Conservation (phyloP, 2,888 invertebrate species). For the Cantharis lateralis region DNA sequence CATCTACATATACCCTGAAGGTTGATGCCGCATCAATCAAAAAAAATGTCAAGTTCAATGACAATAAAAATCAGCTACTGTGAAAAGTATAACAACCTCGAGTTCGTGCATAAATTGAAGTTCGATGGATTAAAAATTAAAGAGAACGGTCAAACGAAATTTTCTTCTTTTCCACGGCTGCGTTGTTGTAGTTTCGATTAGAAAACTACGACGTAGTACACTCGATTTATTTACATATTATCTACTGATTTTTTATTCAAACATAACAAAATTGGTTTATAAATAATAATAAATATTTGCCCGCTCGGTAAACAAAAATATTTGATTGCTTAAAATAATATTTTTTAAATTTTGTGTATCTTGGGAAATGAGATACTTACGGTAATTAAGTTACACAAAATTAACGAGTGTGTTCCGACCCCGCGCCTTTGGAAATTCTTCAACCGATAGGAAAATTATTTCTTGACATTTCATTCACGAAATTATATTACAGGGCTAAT, state of each 20-base stretch:
- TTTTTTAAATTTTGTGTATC: neutral
- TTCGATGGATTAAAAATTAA: neutral
- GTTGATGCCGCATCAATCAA: neutral
- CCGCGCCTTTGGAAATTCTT: neutral
- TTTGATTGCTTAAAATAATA: neutral
- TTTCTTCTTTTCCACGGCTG: neutral
- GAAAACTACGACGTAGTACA: neutral
- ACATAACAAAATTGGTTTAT: too few relatives aligned
- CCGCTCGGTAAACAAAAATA: too few relatives aligned
- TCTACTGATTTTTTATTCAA: too few relatives aligned
- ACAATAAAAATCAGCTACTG: slow-evolving; percentile 2
- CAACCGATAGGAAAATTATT: neutral
- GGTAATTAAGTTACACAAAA: neutral
- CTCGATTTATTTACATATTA: too few relatives aligned
- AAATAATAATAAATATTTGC: too few relatives aligned
- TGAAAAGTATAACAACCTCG: slow-evolving; percentile 1
- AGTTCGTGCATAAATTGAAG: slow-evolving; percentile 9
- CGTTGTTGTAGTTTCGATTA: neutral
- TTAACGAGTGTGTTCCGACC: neutral
- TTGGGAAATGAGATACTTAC: too few relatives aligned
- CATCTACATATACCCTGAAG: neutral
- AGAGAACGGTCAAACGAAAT: neutral
- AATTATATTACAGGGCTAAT: neutral
- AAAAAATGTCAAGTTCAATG: slow-evolving; percentile 18
- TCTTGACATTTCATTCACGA: neutral